Evolutionary conservation across 2,113 vertebrate genomes (phyloP).

Genomic region (Aleadryas rufinucha): DNA sequence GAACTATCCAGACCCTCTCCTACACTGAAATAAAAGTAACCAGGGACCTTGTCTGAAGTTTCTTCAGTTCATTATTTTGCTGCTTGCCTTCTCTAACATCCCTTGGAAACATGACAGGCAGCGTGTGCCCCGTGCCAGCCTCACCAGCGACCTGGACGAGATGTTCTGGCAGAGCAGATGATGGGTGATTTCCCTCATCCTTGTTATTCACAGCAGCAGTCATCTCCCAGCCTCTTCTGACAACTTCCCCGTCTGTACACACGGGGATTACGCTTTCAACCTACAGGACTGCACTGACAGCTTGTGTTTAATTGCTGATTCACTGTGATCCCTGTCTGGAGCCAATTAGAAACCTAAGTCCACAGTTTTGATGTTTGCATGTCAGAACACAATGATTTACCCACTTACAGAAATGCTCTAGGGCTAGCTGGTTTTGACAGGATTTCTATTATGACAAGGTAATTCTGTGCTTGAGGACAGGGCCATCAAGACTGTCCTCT

Average conservation of each 20-base stretch:
- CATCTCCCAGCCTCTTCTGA: not conserved
- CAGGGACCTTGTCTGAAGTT: not conserved
- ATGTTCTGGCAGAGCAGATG: not conserved
- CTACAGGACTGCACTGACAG: not conserved
- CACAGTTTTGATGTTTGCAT: constrained; percentile 4
- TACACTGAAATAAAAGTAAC: not conserved
- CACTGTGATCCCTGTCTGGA: not conserved
- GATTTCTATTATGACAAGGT: not conserved
- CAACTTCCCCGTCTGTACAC: not conserved
- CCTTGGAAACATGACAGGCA: not conserved
- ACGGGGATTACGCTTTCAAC: not conserved
- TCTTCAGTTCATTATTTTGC: not conserved
- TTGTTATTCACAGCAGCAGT: not conserved
- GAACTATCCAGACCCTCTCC: not conserved
- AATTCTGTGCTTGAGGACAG: not conserved
- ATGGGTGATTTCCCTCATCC: constrained; percentile 1
- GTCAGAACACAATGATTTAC: constrained; percentile 8
- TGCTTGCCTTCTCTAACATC: accelerated
- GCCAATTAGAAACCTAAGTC: constrained; percentile 32
- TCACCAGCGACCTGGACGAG: not conserved
- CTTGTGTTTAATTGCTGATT: constrained; percentile 36
- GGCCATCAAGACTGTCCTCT: not conserved
- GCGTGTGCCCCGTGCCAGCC: not conserved
- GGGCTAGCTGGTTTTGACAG: not conserved
- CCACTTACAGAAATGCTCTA: not conserved